Percentiles rank a stretch among this genome's conserved stretches.
These are phyloP conservation scores for Potorous gilbertii DNA, from an alignment of 2,797 vertebrate genomes.

Conservation along the genomic window DNA sequence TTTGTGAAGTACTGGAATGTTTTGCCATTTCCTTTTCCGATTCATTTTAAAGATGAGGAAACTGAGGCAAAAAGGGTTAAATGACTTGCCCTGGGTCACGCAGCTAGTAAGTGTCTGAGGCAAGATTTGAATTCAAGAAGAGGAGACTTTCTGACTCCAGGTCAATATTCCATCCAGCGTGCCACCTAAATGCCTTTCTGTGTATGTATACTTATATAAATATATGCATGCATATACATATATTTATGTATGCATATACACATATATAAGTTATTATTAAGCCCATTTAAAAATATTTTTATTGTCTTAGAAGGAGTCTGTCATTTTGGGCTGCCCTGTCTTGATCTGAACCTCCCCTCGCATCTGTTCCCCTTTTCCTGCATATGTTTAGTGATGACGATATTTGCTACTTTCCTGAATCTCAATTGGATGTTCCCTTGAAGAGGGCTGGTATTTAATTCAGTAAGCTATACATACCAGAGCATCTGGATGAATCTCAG, in stretches of 20 bases:
- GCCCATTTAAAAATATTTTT: not conserved
- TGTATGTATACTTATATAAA: not conserved
- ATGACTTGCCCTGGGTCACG: no score
- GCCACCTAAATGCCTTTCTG: not conserved
- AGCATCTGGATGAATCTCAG: not conserved
- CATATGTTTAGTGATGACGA: not conserved
- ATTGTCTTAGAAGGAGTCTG: not conserved
- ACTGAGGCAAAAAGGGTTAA: no score
- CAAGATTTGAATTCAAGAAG: no score
- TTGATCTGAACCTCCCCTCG: conserved; percentile 31
- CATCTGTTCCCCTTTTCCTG: conserved; percentile 21
- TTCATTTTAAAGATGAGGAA: no score
- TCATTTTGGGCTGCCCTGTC: conserved; percentile 44
- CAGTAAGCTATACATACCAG: not conserved
- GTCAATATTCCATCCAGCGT: not conserved
- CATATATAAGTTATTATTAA: not conserved
- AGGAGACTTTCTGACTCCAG: no score
- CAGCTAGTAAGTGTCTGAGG: no score
- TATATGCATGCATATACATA: not conserved
- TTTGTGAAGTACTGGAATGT: no score
- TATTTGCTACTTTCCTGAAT: conserved; percentile 10
- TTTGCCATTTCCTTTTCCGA: no score
- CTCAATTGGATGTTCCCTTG: conserved; percentile 33
- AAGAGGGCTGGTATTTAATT: conserved; percentile 44
- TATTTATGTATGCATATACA: not conserved